Evolutionary conservation across 2,888 invertebrate species (phyloP).

Genomic region (Dryobotodes eremita): DNA sequence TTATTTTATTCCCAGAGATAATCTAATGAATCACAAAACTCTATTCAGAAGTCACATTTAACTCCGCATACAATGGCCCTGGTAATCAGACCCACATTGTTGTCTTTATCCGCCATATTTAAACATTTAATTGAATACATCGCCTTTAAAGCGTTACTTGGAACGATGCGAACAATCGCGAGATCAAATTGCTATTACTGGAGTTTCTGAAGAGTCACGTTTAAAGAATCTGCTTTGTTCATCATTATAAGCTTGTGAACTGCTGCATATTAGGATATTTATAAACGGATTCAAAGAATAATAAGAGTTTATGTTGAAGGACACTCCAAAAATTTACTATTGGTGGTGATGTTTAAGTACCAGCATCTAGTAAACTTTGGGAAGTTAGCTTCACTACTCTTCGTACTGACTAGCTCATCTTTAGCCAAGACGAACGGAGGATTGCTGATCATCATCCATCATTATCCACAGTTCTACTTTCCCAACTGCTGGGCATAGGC

Average conservation of each 20-base stretch:
- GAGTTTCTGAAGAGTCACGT: not conserved
- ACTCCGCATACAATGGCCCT: constrained; percentile 36
- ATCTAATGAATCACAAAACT: constrained; percentile 30
- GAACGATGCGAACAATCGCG: constrained; percentile 43
- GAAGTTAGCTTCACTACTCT: not conserved
- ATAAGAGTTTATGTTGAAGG: not conserved
- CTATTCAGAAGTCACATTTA: constrained; percentile 40
- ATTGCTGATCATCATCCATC: not conserved
- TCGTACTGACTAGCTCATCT: not conserved
- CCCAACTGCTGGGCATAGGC: not conserved
- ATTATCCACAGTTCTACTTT: not conserved
- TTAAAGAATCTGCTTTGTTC: constrained; percentile 14
- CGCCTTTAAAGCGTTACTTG: constrained; percentile 30
- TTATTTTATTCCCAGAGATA: constrained; percentile 4
- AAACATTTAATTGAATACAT: constrained; percentile 20
- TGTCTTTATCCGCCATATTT: constrained; percentile 38
- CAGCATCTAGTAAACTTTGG: not conserved
- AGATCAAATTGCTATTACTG: constrained; percentile 31
- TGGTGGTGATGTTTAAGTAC: not conserved
- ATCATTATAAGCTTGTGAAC: not conserved
- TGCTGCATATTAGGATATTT: not conserved
- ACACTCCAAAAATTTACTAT: not conserved
- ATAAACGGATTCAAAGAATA: not conserved
- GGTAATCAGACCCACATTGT: constrained; percentile 54
- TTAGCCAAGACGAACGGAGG: not conserved